A percentile compares a stretch with the other conserved stretches of the same genome.
phyloP scores from a whole-genome alignment of 2,797 vertebrate genomes.

The Karalla daura region DNA sequence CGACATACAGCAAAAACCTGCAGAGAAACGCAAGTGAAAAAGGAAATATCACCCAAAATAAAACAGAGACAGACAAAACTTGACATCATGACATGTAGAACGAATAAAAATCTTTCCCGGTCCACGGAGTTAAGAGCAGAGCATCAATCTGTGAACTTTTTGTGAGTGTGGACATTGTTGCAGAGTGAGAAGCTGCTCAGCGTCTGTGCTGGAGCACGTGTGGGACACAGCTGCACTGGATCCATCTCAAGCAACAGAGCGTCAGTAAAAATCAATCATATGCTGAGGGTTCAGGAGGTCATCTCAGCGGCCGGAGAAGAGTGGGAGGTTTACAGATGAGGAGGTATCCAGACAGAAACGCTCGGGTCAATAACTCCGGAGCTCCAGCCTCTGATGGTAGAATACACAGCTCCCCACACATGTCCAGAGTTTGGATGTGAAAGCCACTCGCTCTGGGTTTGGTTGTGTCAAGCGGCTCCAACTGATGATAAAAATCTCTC shows the following conservation, averaged over 20 bases:
- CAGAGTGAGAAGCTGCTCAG: neutral
- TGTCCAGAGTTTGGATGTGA: neutral
- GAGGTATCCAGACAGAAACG: constrained; percentile 14
- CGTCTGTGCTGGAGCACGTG: neutral
- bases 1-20: too few relatives aligned
- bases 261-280: constrained; percentile 2
- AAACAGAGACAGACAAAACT: too few relatives aligned
- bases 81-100: too few relatives aligned
- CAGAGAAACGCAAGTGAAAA: too few relatives aligned
- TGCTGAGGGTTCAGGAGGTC: constrained; percentile 28
- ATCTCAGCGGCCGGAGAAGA: neutral
- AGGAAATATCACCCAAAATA: too few relatives aligned
- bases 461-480: fast-evolving
- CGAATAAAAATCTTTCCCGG: too few relatives aligned
- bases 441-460: neutral
- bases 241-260: neutral
- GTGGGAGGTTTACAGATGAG: constrained; percentile 13
- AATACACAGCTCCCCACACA: neutral
- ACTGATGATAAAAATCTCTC: neutral
- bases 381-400: neutral
- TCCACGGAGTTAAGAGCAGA: too few relatives aligned
- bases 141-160: too few relatives aligned
- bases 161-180: too few relatives aligned
- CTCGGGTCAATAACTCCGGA: constrained; percentile 2
- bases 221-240: neutral